Percentiles rank a stretch among this genome's conserved stretches.
These are phyloP conservation scores for Diarsia dahlii DNA, from an alignment of 2,888 invertebrate genomes.

Conservation along the genomic window DNA sequence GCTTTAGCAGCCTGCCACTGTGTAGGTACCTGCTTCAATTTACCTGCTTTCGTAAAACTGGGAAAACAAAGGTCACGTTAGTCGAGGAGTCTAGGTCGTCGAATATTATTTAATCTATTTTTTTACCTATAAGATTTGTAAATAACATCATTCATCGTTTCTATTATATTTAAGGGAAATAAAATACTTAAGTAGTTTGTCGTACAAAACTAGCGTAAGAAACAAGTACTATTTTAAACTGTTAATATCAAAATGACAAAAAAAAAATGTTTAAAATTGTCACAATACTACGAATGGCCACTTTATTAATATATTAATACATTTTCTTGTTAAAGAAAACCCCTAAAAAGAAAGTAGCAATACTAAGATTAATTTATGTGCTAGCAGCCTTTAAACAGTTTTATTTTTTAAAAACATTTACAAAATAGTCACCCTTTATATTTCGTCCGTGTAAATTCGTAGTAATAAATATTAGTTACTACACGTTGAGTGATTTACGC, in stretches of 20 bases:
- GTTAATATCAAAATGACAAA: background rate
- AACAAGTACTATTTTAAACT: background rate
- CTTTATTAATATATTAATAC: background rate
- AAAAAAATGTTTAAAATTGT: background rate
- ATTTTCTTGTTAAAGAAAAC: background rate
- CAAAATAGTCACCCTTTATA: background rate
- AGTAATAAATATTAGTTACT: constrained; percentile 41
- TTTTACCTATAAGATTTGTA: background rate
- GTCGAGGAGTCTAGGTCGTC: constrained; percentile 24
- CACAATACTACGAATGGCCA: background rate
- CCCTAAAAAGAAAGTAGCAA: background rate
- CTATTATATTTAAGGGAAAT: no score
- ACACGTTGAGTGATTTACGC: constrained; percentile 49
- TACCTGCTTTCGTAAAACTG: constrained; percentile 32
- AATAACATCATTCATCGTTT: background rate
- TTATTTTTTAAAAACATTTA: constrained; percentile 9
- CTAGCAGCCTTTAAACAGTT: constrained; percentile 13
- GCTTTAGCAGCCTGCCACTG: constrained; percentile 29
- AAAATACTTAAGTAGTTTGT: background rate
- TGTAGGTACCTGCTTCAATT: constrained; percentile 43
- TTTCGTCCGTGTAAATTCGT: constrained; percentile 3
- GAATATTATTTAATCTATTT: background rate
- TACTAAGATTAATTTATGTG: constrained; percentile 19
- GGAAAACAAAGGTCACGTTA: constrained; percentile 40
- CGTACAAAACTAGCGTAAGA: background rate